Evolutionary conservation across 1,140 invertebrate genomes (phyloP), one percentile per base, ranked within the genome.

Genomic region (Charaxes varanes): DNA sequence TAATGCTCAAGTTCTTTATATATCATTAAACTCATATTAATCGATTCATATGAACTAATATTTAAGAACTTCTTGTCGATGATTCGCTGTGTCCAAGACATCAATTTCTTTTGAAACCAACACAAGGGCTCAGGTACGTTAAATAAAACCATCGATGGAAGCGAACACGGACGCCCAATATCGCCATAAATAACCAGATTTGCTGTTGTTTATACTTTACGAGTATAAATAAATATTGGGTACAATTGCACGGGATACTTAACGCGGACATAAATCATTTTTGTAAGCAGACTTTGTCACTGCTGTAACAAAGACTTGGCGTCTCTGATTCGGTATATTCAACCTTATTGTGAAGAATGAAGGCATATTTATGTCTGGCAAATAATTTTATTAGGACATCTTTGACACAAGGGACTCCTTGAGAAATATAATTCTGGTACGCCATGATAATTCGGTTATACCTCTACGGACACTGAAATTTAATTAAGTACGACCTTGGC

Each of bases 211-310:
- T 77, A 78, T 77, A 80, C 69, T 79, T 77, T 71, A 76, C 68
- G 64, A 77, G 66, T 47, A 62, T 62, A 74, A 74, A 82, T 82
- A 78, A 82, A 80, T 77, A 78, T 77, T 68, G 60, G 60, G 68
- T 77, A 78, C 73, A 80, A 82, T 82, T 80, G 73, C 66, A 56
- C 54, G 63, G 73, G 61, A 68, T 79, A 80, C 76, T 83, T 83
- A 83, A 80, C 79, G 74, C 63, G 60, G 23, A 34, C 41, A 77
- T 79, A 83, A 73, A 83, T 83, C 76, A 83, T 76, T 46, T 77
- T 70, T 76, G 71, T 79, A 82, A 76, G 70, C 69, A 59, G 74
- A 79, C 66, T 76, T 76, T 82, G 78, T 82, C 78, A 70, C 66
- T 58, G 62, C 57, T 46, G 45, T 65, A 56, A 70, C 57, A 70